phyloP scores from a whole-genome alignment of 2,888 invertebrate species.

The Plebejus melissa region DNA sequence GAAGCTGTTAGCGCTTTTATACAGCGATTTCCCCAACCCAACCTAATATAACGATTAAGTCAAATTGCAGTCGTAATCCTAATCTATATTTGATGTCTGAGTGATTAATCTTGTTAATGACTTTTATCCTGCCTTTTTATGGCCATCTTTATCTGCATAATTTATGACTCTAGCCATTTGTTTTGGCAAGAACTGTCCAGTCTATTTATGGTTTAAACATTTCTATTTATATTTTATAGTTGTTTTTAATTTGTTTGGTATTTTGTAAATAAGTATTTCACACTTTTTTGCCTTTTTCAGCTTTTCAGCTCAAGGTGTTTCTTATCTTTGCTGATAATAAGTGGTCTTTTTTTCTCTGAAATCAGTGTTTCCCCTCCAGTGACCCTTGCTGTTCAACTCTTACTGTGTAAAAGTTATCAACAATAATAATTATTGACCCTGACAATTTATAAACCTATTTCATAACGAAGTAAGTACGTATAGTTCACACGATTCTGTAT shows the following conservation, averaged over 20 bases:
- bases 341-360: too few species aligned
- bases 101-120: conserved; percentile 18
- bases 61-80: conserved; percentile 6
- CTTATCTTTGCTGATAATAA: too few species aligned
- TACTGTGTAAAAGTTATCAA: too few species aligned
- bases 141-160: conserved; percentile 7
- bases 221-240: background rate
- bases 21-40: background rate
- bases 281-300: too few species aligned
- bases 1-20: background rate
- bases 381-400: too few species aligned
- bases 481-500: too few species aligned
- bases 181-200: conserved; percentile 3
- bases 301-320: too few species aligned
- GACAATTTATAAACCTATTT: too few species aligned
- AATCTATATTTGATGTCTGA: conserved; percentile 2
- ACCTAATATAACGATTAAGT: conserved; percentile 10
- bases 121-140: conserved; percentile 12
- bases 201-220: background rate
- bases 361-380: too few species aligned
- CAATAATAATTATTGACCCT: too few species aligned
- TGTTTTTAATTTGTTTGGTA: background rate
- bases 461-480: too few species aligned
- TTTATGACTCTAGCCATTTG: background rate
- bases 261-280: background rate